Base-by-base conservation (phyloP, 1,140 invertebrate species). In the Pinna nobilis region DNA sequence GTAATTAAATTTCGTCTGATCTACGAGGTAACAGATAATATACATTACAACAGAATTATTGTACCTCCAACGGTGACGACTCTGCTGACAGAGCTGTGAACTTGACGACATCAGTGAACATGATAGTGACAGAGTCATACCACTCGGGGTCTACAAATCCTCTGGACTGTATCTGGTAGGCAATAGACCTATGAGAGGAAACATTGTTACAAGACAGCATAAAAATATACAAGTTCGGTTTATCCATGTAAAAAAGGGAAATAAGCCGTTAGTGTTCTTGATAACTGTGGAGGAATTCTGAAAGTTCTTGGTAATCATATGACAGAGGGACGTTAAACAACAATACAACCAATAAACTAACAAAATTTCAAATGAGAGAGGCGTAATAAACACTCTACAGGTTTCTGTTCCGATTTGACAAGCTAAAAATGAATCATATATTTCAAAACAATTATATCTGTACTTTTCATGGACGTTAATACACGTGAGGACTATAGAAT, bases 11-110 rank as follows among this genome's bases (percentile, higher is more conserved):
- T 44, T 9, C 7, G 7, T 44, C 7, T 44, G 18, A 9, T 9
- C 18, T 44, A 9, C 39, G 7, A 9, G 18, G 39, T 9, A 44
- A 44, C 20, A 41, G 9, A 63, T 11, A 13, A 63, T 13, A 41
- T 11, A 9, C 30, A 55, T 51, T n/a, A 25, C 15, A 55, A 55
- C 0, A 28, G 28, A 63, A 63, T 39, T 25, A 3, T 4, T 35
- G 35, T 1, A 95, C 94, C 91, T 98, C 94, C 23, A 98, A 88
- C 0, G 96, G 95, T 2, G 95, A 96, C 80, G 94, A 96, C 86
- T 96, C 93, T 0, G 94, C 93, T 1, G 93, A 94, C 5, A 95
- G 82, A 57, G 91, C 91, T 0, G 94, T 95, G 79, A 95, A 95
- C 1, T 94, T 94, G 3, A 95, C 94, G 76, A 95, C 94, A 80